Conservation (phyloP, 1,140 invertebrate genomes). For the Lordiphosa clarofinis region DNA sequence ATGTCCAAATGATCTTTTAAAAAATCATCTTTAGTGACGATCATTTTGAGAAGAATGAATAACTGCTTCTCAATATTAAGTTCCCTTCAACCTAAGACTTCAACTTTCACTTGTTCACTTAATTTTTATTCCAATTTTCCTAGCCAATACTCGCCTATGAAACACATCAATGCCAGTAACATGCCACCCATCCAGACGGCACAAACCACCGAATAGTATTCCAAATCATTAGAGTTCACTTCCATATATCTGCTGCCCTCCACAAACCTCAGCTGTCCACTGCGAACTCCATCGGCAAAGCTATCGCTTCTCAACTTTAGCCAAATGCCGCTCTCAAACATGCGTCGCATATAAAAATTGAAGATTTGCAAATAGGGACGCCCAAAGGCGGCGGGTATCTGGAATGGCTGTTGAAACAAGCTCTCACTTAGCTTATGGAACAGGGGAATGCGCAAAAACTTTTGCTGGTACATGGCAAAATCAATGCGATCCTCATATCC, state of each 20-base stretch:
- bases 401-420: slow-evolving; percentile 47
- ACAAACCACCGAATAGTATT: slow-evolving; percentile 45
- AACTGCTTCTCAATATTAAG: too few species aligned
- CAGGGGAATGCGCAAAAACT: slow-evolving; percentile 42
- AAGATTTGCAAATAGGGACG: slow-evolving; percentile 51
- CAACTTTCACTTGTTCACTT: too few species aligned
- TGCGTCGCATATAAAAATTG: slow-evolving; percentile 45
- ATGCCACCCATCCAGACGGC: slow-evolving; percentile 44
- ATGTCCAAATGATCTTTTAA: too few species aligned
- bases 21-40: too few species aligned
- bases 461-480: slow-evolving; percentile 52
- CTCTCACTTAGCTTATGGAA: slow-evolving; percentile 41
- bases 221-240: slow-evolving; percentile 49
- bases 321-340: slow-evolving; percentile 53
- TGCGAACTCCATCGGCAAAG: slow-evolving; percentile 42
- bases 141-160: slow-evolving; percentile 14
- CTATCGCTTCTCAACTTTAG: slow-evolving; percentile 50
- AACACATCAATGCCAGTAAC: slow-evolving; percentile 22
- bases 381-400: slow-evolving; percentile 43
- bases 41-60: too few species aligned
- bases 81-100: too few species aligned
- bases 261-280: slow-evolving; percentile 38
- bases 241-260: slow-evolving; percentile 26
- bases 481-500: slow-evolving; percentile 53
- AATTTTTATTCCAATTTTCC: not conserved